These are phyloP conservation scores for Aphodius sticticus DNA, from an alignment of 2,888 invertebrate species.

Conservation along the genomic window DNA sequence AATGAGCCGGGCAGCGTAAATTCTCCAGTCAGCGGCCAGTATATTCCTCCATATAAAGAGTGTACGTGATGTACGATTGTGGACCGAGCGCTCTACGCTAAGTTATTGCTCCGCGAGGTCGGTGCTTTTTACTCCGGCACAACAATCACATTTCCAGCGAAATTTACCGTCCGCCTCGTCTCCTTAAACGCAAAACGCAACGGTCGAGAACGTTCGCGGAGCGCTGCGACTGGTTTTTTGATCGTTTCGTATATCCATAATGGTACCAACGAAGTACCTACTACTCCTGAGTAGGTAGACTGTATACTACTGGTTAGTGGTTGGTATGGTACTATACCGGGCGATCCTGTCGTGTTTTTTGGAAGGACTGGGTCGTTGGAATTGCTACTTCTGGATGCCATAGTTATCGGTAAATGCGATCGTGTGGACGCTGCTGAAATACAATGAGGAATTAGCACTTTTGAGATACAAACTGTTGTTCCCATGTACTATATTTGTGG, in stretches of 20 bases:
- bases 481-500: no score
- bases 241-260: background rate
- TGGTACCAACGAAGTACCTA: background rate
- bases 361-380: background rate
- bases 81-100: background rate
- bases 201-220: background rate
- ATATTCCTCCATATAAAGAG: background rate
- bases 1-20: background rate
- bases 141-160: background rate
- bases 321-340: background rate
- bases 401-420: no score
- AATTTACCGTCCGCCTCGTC: background rate
- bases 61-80: slow-evolving; percentile 4
- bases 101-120: background rate
- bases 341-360: background rate
- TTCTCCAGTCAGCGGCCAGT: no score
- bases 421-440: no score
- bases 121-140: background rate
- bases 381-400: no score
- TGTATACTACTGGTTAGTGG: background rate
- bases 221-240: background rate
- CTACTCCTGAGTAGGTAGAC: background rate
- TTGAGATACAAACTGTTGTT: no score
- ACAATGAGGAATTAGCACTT: no score
- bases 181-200: background rate